Conservation (phyloP, 2,797 vertebrate genomes). For the Limosa lapponica region DNA sequence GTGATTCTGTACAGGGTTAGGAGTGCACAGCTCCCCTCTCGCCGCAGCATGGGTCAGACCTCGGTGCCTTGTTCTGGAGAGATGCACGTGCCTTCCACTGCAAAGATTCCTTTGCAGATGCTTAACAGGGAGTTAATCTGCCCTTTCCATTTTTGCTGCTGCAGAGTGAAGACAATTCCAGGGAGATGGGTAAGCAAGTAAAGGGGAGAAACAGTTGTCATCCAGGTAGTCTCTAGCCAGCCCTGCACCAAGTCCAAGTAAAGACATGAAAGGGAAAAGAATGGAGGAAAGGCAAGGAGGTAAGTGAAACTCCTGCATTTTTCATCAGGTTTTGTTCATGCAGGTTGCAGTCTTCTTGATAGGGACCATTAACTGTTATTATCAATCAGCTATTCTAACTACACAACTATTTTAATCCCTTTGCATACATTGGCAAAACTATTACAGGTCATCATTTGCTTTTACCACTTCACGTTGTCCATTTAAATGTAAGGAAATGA, state of each 20-base stretch:
- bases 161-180: not conserved
- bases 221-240: not conserved
- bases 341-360: not conserved
- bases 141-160: not conserved
- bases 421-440: not conserved
- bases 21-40: not conserved
- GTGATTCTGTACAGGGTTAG: not conserved
- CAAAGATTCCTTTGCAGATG: not conserved
- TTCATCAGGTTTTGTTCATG: not conserved
- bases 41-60: not conserved
- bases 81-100: not conserved
- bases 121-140: not conserved
- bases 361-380: not conserved
- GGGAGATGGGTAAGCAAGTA: not conserved
- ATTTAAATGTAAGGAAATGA: not conserved
- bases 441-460: not conserved
- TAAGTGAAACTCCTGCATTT: not conserved
- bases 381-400: not conserved
- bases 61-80: not conserved
- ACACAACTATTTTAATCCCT: not conserved
- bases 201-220: not conserved
- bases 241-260: not conserved
- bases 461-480: not conserved
- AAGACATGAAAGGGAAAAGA: not conserved
- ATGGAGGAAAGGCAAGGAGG: not conserved